These are phyloP conservation scores for Cephalopterus ornatus DNA, from an alignment of 2,113 vertebrate species.

Conservation along the genomic window DNA sequence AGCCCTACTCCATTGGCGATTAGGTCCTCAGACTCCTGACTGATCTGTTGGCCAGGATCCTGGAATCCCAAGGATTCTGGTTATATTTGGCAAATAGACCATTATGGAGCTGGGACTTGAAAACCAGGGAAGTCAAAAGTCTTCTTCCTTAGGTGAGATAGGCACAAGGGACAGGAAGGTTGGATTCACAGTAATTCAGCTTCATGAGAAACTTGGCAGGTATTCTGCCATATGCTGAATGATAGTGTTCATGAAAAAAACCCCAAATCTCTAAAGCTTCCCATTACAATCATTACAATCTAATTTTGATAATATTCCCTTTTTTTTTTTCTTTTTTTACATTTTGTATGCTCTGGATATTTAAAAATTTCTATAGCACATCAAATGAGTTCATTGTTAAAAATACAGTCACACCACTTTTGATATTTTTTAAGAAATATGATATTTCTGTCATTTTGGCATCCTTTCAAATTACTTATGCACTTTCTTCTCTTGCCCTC, in stretches of 20 bases:
- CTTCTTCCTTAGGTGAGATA: not conserved
- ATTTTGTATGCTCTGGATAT: rapidly evolving
- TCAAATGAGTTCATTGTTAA: not conserved
- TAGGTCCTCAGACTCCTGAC: not conserved
- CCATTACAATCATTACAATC: not conserved
- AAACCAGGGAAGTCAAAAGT: not conserved
- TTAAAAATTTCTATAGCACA: not conserved
- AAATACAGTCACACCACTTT: not conserved
- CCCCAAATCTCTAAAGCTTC: not conserved
- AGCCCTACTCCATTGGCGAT: not conserved
- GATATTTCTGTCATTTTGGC: not conserved
- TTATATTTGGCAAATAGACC: not conserved
- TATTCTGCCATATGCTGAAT: not conserved
- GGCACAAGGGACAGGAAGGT: not conserved
- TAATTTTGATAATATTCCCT: not conserved
- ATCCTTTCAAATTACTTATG: not conserved
- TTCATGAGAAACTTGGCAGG: not conserved
- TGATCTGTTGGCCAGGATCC: not conserved
- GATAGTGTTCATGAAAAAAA: not conserved
- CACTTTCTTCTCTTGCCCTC: not conserved
- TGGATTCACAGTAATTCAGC: not conserved
- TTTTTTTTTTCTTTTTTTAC: not conserved
- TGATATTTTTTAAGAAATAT: not conserved
- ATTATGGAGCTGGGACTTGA: not conserved
- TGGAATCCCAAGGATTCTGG: not conserved